Base-by-base conservation (phyloP, 2,113 vertebrate genomes). In the Epinephelus cyanopodus region DNA sequence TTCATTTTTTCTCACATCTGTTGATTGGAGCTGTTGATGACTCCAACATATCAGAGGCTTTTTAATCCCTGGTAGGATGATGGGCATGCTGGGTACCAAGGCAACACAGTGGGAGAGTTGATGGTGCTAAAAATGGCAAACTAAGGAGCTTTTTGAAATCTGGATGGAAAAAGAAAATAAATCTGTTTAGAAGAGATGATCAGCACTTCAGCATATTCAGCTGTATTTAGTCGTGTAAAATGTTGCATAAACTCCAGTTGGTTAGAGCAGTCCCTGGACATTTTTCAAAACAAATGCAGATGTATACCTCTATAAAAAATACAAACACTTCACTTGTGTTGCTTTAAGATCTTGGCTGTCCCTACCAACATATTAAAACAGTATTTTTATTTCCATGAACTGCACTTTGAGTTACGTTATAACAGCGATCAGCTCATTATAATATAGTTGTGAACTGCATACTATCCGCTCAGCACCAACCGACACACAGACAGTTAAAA, bases 111-210 rank as follows among this genome's bases (percentile, higher is more conserved):
- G 2, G 74, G 23, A 2, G 13, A 23, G 45, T 68, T 37, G 70
- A 45, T 50, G 52, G 83, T 6, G 10, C 65, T 80, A 85, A 65
- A 85, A 70, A 80, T 71, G 42, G 42, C 64, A 52, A 69, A 64
- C 64, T 84, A 70, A 79, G 71, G 65, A 79, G 77, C 65, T 84
- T 84, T 85, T 84, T 85, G 64, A 53, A 57, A 65, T 60, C 52
- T 50, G n/a, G 70, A 70, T 9, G 57, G 60, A 52, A 37, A 73
- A 61, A 73, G 23, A 83, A 57, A 63, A 58, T 56, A 25, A 74
- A 23, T 29, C 42, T 39, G 66, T 65, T 39, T 50, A 37, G 63
- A 48, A 23, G n/a, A 71, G 45, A 53, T 48, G 18, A 68, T 79
- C 48, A 74, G 48, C 56, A 60, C 39, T 57, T 45, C 50, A 56